Evolutionary conservation across 1,140 invertebrate genomes (phyloP), one percentile per base, ranked within the genome.

Genomic region (Laupala kohalensis): DNA sequence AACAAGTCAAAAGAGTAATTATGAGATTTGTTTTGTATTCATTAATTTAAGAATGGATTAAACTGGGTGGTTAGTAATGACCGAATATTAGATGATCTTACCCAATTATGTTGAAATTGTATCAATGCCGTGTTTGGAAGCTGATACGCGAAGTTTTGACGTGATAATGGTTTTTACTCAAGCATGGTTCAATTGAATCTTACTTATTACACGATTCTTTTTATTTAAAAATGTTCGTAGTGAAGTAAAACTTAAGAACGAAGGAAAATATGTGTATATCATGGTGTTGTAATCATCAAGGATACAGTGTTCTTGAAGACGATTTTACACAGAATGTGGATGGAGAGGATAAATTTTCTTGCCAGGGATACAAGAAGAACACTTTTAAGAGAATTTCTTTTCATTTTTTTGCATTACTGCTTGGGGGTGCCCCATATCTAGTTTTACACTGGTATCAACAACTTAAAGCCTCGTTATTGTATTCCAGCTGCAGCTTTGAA

Each of bases 391-490:
- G n/a, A 27, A 64, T 71, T 30, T 27, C 63, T 3, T 71, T 71
- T 24, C 64, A 62, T 66, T 2, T 66, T 19, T 28, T 30, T 65
- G 63, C 63, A 23, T 6, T 71, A 5, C 5, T 71, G 0, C 30
- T 71, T 66, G 63, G 25, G 27, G 70, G 70, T 26, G 29, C 65
- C 12, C 70, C 70, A 9, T 71, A 62, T 24, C 5, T 71, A 24
- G 6, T 71, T 5, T 9, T 25, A n/a, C 64, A 65, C 13, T 66
- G 70, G 70, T 71, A 66, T n/a, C 26, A 28, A 12, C 63, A 71
- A 27, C 65, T 64, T 26, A 53, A 13, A 28, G 26, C 70, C 15
- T 71, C 64, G 25, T 28, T 25, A 24, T 23, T 63, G 27, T 66
- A 65, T 64, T 26, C 23, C 13, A 71, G 63, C 28, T 71, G 70